Base-by-base conservation (phyloP, 2,888 invertebrate genomes). In the Andricus curvator region DNA sequence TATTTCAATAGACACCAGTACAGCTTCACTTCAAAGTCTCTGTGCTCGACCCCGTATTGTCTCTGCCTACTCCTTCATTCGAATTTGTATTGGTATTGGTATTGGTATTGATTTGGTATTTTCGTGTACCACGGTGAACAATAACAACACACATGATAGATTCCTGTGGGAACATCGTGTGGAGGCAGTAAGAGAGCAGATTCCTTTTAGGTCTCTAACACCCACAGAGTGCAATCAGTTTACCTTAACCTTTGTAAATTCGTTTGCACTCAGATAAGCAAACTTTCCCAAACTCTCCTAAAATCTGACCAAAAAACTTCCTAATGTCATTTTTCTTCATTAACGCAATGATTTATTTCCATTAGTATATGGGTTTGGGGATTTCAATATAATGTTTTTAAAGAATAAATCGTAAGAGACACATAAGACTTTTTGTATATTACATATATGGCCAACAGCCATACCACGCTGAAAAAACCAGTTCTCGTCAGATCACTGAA, bases 1-100 rank as follows among this genome's bases (percentile, higher is more conserved):
- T 86, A 83, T 84, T 82, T 85, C 85, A 82, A 82, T 80, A 77
- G 76, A 44, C 80, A 77, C 81, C 68, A 76, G 37, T 80, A 80
- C 82, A 83, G 48, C 33, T 51, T 74, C 83, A 83, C 84, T 81
- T 84, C 84, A 84, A 84, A 84, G 84, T 84, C 81, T 51, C 74
- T 60, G 79, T 65, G 41, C 74, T 56, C 41, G 41, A 67, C 41
- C 67, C 22, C 13, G 41, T n/a, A 67, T 41, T 67, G 67, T 67
- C n/a, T 33, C 74, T 29, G 33, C 9, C 51, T n/a, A 33, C 51
- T 51, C 20, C 20, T 25, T 33, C 56, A 56, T 37, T 70, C 29
- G 4, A 17, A 70, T 29, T 68, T 2, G 11, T 17, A 22, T 51
- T 48, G 15, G 11, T 68, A 22, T 51, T 48, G 15, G 11, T 68